Base-by-base conservation (phyloP, 37 sponge, comb jelly and placozoan species). In the Diacarnus erythraeanus region DNA sequence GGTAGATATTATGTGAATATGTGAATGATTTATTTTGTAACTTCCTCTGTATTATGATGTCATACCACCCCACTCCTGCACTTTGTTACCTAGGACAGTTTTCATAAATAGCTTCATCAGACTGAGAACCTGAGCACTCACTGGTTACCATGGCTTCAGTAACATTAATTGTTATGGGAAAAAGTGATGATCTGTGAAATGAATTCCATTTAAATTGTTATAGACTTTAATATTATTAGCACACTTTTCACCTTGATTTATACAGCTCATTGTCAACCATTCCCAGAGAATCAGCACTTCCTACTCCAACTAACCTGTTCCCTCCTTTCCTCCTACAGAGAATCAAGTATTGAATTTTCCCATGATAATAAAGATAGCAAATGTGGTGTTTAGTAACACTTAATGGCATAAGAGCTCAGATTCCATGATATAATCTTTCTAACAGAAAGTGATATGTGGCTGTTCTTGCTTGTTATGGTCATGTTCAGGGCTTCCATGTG, bases 181-280 rank as follows among this genome's bases (percentile, higher is more conserved):
- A 47, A 12, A 47, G 6, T 6, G 51, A 47, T 15, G 51, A 47
- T 12, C 51, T 47, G 51, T 12, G 12, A 47, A 12, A n/a, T n/a
- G n/a, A n/a, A 6, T 47, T 6, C 51, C 6, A 47, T 6, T 15
- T 47, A 47, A 47, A 47, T 47, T 47, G 12, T 47, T 47, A 47
- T 47, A 47, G 12, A 47, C 51, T 15, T n/a, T n/a, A n/a, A n/a
- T n/a, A n/a, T n/a, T n/a, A n/a, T n/a, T n/a, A n/a, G n/a, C n/a
- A n/a, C n/a, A n/a, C n/a, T n/a, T n/a, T n/a, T n/a, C n/a, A 71
- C 71, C 71, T 71, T 8, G 43, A 42, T 39, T 40, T 40, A 42
- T 71, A 71, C 25, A 71, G 71, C 12, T 38, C 71, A 71, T 71
- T 71, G 23, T 71, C 71, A 12, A 71, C 71, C 66, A 65, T 65